Percentiles rank a stretch among this genome's conserved stretches.
Evolutionary conservation across 2,113 vertebrate species (phyloP).

Genomic region (Turnix velox): DNA sequence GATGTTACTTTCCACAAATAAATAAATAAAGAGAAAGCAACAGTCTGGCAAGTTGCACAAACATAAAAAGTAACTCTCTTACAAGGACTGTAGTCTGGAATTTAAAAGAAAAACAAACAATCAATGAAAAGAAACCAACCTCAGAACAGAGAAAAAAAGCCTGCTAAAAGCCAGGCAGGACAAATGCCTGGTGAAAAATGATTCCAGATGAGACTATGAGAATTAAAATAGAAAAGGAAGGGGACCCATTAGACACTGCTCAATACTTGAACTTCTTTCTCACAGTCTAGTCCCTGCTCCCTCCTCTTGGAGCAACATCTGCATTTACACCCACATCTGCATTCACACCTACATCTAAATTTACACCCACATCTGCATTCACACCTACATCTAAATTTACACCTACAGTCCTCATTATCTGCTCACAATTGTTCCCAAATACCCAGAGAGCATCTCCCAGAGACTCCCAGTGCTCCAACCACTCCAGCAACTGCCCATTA

Average conservation of each 20-base stretch:
- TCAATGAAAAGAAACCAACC: background rate
- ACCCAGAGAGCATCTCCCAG: background rate
- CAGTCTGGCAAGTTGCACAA: background rate
- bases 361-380: background rate
- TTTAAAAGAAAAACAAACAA: background rate
- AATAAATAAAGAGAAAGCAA: background rate
- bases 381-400: background rate
- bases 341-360: too few species aligned
- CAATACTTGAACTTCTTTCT: too few species aligned
- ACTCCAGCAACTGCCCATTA: background rate
- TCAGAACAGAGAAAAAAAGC: background rate
- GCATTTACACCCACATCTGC: background rate
- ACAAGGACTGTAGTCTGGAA: background rate
- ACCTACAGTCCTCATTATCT: background rate
- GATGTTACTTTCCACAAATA: background rate
- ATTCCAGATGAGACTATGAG: background rate
- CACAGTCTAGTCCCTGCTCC: background rate
- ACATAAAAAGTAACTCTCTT: background rate
- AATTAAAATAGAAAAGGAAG: background rate
- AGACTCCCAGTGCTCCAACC: background rate
- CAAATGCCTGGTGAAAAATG: background rate
- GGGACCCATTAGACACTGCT: too few species aligned
- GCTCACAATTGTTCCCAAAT: background rate
- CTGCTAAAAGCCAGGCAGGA: background rate
- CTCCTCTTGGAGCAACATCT: background rate